Conservation (phyloP, 2,113 vertebrate genomes). For the Dromiciops gliroides region DNA sequence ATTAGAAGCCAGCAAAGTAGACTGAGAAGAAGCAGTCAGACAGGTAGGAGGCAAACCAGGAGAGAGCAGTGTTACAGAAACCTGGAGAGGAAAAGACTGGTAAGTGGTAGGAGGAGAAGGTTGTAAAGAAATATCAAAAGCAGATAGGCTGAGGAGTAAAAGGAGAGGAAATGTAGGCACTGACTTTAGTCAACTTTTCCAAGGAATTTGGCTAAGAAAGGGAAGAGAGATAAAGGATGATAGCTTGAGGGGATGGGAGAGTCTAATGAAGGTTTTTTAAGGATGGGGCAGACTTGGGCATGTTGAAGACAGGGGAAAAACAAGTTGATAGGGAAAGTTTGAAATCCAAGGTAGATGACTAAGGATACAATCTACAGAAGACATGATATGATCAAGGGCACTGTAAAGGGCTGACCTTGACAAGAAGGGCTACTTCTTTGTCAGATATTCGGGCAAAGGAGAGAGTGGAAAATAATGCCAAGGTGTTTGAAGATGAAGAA, state of each 20-base stretch:
- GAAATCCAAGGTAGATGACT: not conserved
- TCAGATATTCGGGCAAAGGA: not conserved
- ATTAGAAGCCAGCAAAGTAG: not conserved
- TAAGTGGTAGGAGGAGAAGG: not conserved
- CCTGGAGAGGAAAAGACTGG: not conserved
- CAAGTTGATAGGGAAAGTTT: not conserved
- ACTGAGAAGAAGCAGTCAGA: no score
- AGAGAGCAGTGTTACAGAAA: not conserved
- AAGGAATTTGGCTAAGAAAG: not conserved
- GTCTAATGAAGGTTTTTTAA: not conserved
- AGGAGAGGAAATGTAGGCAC: not conserved
- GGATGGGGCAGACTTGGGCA: not conserved
- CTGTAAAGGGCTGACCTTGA: not conserved
- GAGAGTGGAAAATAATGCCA: not conserved
- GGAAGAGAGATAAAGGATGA: not conserved
- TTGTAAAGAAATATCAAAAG: not conserved
- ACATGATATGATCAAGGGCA: not conserved
- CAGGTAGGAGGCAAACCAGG: not conserved
- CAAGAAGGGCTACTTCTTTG: not conserved
- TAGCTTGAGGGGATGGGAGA: not conserved
- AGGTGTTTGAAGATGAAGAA: not conserved
- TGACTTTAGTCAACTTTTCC: not conserved
- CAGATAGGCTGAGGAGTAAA: not conserved
- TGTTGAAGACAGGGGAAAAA: not conserved
- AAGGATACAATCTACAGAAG: not conserved